A percentile compares a stretch with the other conserved stretches of the same genome.
Evolutionary conservation across 2,888 invertebrate species (phyloP).

Genomic region (Antheraea yamamai): DNA sequence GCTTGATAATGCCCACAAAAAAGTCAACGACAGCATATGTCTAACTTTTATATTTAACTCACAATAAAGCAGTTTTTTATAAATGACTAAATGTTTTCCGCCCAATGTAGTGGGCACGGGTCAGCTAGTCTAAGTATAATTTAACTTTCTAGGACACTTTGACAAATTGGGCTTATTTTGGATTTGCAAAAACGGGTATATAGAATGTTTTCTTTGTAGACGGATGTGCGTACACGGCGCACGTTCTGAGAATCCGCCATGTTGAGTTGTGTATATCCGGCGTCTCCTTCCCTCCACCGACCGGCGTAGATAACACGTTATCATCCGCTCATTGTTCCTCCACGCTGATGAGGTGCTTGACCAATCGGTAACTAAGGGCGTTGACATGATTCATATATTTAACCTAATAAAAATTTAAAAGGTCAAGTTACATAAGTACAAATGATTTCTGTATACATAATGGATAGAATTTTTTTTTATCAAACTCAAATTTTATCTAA

Average conservation of each 20-base stretch:
- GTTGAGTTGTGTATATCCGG: conserved; percentile 59
- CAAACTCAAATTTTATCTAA: neutral
- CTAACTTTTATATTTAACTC: too few species aligned
- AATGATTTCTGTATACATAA: neutral
- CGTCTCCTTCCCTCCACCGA: conserved; percentile 42
- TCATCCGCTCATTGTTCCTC: conserved; percentile 80
- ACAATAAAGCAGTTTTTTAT: too few species aligned
- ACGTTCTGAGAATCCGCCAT: conserved; percentile 63
- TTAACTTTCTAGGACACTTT: neutral
- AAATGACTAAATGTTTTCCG: too few species aligned
- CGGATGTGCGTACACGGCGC: conserved; percentile 47
- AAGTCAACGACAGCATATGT: too few species aligned
- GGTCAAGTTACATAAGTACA: neutral
- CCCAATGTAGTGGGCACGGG: too few species aligned
- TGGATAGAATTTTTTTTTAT: neutral
- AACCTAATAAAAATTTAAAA: conserved; percentile 32
- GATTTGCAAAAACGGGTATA: neutral
- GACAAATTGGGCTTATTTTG: neutral
- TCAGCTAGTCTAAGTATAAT: neutral
- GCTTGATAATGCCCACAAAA: too few species aligned
- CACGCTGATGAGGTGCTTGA: conserved; percentile 63
- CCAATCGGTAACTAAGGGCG: conserved; percentile 60
- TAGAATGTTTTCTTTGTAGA: conserved; percentile 25
- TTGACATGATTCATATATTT: conserved; percentile 64
- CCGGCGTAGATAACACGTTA: conserved; percentile 73